Evolutionary conservation across 2,113 vertebrate species (phyloP).

Genomic region (Psittacara wagleri): DNA sequence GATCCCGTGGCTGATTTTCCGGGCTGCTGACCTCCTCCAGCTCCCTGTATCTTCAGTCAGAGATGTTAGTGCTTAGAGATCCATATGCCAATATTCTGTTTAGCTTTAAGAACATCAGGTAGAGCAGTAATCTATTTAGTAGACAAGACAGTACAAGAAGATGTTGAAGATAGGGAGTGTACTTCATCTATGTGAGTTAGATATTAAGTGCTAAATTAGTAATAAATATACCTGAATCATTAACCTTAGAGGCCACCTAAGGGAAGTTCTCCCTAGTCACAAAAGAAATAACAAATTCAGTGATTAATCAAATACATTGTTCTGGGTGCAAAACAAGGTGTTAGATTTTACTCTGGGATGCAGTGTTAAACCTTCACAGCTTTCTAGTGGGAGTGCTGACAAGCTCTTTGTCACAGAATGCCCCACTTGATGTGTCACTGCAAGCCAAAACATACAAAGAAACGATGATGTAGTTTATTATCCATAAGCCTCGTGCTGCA

Average conservation of each 20-base stretch:
- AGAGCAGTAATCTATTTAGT: background rate
- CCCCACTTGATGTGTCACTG: background rate
- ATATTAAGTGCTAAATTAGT: background rate
- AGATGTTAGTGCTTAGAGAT: background rate
- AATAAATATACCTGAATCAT: background rate
- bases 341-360: background rate
- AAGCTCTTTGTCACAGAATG: background rate
- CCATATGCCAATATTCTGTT: background rate
- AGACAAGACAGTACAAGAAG: background rate
- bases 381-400: background rate
- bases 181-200: background rate
- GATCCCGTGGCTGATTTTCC: background rate
- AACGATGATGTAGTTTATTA: background rate
- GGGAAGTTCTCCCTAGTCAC: background rate
- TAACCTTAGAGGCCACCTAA: background rate
- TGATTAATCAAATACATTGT: background rate
- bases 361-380: background rate
- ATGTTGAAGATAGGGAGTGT: background rate
- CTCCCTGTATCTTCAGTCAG: background rate
- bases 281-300: background rate
- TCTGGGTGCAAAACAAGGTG: background rate
- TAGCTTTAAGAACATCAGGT: background rate
- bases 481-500: background rate
- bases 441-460: background rate
- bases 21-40: background rate